Evolutionary conservation across 1,140 invertebrate species (phyloP).

Genomic region (Zaprionus davidi): DNA sequence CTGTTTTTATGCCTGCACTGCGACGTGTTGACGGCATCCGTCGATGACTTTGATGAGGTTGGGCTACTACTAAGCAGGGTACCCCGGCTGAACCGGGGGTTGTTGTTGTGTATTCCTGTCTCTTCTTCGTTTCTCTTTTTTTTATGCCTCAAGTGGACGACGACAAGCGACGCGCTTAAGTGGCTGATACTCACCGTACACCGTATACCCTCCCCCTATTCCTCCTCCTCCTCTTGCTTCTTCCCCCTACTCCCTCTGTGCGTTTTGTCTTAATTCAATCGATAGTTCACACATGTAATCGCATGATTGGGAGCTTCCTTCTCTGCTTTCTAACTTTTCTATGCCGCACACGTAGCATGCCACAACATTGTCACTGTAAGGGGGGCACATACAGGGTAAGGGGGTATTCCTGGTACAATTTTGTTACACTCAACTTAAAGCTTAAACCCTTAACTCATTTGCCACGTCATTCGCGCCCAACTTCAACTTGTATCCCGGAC

Average conservation of each 20-base stretch:
- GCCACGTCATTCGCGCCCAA: constrained; percentile 46
- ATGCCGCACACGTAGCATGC: constrained; percentile 68
- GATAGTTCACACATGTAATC: constrained; percentile 82
- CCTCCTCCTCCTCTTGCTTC: neutral
- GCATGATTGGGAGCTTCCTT: constrained; percentile 77
- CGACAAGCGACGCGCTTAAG: constrained; percentile 68
- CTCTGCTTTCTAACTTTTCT: constrained; percentile 48
- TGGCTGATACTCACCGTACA: constrained; percentile 57
- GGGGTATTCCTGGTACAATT: neutral
- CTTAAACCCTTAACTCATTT: constrained; percentile 67
- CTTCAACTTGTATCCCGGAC: neutral
- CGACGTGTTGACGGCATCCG: constrained; percentile 63
- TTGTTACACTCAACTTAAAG: constrained; percentile 59
- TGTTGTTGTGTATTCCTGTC: constrained; percentile 24
- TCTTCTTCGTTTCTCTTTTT: constrained; percentile 33
- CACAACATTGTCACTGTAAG: constrained; percentile 55
- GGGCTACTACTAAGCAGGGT: constrained; percentile 5
- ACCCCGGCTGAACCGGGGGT: constrained; percentile 16
- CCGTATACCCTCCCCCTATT: constrained; percentile 19
- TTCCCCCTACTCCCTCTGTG: constrained; percentile 9
- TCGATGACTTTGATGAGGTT: constrained; percentile 70
- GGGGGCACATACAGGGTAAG: neutral
- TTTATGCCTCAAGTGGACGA: constrained; percentile 77
- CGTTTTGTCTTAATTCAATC: constrained; percentile 78
- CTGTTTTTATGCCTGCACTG: constrained; percentile 81